Evolutionary conservation across 2,797 vertebrate species (phyloP), one percentile per base, ranked within the genome.

Genomic region (Calcarius lapponicus): DNA sequence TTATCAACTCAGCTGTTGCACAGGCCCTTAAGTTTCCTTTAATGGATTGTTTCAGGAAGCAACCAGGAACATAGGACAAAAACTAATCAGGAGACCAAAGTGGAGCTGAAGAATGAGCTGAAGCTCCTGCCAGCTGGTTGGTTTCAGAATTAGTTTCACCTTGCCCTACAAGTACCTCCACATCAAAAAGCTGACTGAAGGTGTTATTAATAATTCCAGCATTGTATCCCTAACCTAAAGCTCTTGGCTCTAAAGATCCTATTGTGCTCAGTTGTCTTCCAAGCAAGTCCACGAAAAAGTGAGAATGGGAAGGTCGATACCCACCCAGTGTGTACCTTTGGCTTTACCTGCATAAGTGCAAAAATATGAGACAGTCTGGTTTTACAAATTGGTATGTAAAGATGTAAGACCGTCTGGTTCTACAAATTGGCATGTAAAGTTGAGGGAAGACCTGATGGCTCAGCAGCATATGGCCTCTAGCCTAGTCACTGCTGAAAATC

Each of bases 121-220:
- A 96, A 92, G 74, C 43, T 83, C 70, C 38, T 69, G 80, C 31
- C 36, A 86, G 80, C 47, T 69, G 7, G 7, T 69, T 88, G 62
- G 62, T 88, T 93, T 96, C 85, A 78, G 69, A 78, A 32, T 50
- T 43, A 88, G 84, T 92, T 96, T 95, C 86, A 65, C 47, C 70
- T 66, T 8, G 2, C 66, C 34, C 42, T 80, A 61, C 80, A 74
- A 91, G 45, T 58, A 66, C 14, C 62, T 87, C 69, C 64, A 86
- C 86, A 92, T 92, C 95, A 94, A 93, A 95, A 93, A 94, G 66
- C 38, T 69, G 62, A 75, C 58, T 84, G 91, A 78, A 86, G 54
- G 54, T 70, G 66, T 62, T 84, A 69, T 81, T 93, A 86, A 69
- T 89, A 85, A 86, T 71, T 56, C 70, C 80, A 81, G 47, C 58